Evolutionary conservation across 2,113 vertebrate species (phyloP).

Genomic region (Spea bombifrons): DNA sequence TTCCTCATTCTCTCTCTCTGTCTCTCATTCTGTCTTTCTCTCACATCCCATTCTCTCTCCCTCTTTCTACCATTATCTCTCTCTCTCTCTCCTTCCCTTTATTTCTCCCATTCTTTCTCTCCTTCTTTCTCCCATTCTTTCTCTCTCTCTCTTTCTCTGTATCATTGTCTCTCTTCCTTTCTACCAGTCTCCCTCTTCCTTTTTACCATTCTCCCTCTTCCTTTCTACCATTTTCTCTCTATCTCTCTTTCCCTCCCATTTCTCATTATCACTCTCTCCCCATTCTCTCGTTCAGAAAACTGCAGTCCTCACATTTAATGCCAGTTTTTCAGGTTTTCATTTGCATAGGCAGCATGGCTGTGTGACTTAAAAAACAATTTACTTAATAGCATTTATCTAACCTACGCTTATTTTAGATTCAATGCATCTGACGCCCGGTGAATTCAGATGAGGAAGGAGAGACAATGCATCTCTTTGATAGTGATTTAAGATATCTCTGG

Average conservation of each 20-base stretch:
- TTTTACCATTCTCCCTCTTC: not conserved
- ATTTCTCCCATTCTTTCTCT: not conserved
- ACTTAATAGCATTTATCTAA: slow-evolving; percentile 46
- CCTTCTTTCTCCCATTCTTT: too few species aligned
- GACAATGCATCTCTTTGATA: slow-evolving; percentile 38
- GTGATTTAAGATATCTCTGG: slow-evolving; percentile 34
- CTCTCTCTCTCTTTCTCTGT: not conserved
- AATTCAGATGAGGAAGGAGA: slow-evolving; percentile 24
- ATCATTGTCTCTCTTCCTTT: not conserved
- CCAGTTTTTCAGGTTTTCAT: not conserved
- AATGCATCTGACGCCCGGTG: not conserved
- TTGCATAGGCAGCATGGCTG: slow-evolving; percentile 25
- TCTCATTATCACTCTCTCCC: not conserved
- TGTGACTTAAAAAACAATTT: slow-evolving; percentile 43
- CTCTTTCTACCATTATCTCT: not conserved
- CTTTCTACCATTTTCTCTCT: not conserved
- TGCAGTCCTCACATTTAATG: not conserved
- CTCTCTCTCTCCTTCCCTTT: not conserved
- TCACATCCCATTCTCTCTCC: not conserved
- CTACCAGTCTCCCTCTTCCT: not conserved
- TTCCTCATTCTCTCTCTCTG: not conserved
- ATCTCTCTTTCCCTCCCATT: not conserved
- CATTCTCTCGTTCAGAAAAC: not conserved
- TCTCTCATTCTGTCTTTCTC: not conserved
- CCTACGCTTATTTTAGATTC: slow-evolving; percentile 34